Conservation (phyloP, 2,113 vertebrate genomes). For the Cairina moschata region DNA sequence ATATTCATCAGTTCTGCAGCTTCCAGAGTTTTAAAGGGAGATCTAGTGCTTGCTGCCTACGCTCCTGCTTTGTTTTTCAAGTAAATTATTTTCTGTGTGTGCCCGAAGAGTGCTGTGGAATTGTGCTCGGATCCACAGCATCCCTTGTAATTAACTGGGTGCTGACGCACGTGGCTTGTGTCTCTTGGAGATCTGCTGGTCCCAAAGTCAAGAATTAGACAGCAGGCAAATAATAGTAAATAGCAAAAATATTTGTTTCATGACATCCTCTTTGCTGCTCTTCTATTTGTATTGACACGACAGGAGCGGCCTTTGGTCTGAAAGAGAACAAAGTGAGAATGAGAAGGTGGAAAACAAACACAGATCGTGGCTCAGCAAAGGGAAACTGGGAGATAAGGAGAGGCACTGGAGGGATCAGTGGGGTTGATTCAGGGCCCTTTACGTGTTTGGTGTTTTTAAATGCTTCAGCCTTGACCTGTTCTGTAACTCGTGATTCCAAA, state of each 20-base stretch:
- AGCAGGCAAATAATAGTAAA: neutral
- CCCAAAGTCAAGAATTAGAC: neutral
- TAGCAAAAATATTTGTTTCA: neutral
- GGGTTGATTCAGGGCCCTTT: neutral
- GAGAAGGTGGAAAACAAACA: neutral
- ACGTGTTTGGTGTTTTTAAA: neutral
- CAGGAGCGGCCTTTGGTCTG: neutral
- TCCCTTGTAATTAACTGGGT: rapidly evolving
- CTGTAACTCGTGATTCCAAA: neutral
- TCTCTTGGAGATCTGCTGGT: neutral
- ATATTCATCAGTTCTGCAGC: neutral
- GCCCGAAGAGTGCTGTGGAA: neutral
- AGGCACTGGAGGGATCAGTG: neutral
- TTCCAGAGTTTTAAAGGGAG: neutral
- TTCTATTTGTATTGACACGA: neutral
- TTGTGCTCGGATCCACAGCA: rapidly evolving
- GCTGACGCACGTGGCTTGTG: rapidly evolving
- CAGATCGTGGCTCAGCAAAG: neutral
- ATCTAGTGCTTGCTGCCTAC: neutral
- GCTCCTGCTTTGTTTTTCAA: neutral
- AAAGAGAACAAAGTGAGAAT: neutral
- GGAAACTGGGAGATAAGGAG: neutral
- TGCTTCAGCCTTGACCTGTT: neutral
- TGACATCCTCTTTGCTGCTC: neutral
- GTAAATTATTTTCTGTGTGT: neutral